These are phyloP conservation scores for Sebastes trivittatus DNA, from an alignment of 2,797 vertebrate species.

Conservation along the genomic window DNA sequence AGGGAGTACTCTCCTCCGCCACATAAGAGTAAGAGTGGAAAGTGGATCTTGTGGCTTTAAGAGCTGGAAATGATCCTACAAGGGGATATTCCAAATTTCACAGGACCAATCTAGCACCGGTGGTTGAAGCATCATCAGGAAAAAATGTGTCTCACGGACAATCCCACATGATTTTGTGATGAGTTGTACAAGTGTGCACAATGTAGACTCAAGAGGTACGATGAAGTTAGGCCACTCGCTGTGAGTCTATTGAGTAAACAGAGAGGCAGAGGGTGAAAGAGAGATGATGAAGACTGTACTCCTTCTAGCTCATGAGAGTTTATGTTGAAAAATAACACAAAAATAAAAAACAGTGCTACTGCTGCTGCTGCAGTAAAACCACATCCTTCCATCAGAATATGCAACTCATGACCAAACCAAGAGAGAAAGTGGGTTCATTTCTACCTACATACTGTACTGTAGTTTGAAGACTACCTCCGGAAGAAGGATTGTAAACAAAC, in stretches of 20 bases:
- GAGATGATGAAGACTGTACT: neutral
- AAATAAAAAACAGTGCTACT: neutral
- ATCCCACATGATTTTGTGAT: neutral
- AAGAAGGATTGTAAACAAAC: neutral
- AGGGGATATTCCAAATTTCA: conserved; percentile 6
- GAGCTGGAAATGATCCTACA: neutral
- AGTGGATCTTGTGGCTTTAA: conserved; percentile 12
- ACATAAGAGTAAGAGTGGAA: conserved; percentile 1
- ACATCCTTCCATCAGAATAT: neutral
- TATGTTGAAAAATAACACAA: neutral
- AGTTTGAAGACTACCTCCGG: neutral
- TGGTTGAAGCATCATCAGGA: neutral
- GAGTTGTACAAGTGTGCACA: neutral
- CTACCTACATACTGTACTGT: neutral
- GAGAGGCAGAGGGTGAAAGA: neutral
- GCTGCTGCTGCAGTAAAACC: conserved; percentile 6
- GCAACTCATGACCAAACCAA: neutral
- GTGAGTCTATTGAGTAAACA: neutral
- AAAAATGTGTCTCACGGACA: neutral
- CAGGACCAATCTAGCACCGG: neutral
- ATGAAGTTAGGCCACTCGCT: neutral
- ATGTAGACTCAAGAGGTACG: neutral
- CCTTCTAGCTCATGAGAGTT: neutral
- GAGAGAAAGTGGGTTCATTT: neutral
- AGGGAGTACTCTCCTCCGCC: neutral